A percentile compares a stretch with the other conserved stretches of the same genome.
These are phyloP conservation scores for Plutomurus gul DNA, from an alignment of 1,140 invertebrate species.

Conservation along the genomic window DNA sequence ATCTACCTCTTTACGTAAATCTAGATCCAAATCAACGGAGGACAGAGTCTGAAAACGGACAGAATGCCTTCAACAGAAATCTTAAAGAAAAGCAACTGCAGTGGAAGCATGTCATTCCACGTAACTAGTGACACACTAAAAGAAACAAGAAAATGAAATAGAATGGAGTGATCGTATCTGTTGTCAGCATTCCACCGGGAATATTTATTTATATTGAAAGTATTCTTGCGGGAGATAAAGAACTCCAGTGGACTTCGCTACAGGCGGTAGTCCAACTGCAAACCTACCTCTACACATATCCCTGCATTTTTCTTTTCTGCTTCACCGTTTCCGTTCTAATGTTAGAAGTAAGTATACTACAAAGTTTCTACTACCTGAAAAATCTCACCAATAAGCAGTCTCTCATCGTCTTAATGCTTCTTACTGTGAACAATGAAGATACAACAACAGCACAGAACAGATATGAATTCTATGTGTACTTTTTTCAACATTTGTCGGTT, in stretches of 20 bases:
- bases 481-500: too few relatives aligned
- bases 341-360: too few relatives aligned
- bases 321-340: too few relatives aligned
- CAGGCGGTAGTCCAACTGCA: neutral
- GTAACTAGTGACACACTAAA: neutral
- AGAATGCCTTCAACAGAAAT: neutral
- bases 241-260: constrained; percentile 13
- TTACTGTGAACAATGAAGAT: too few relatives aligned
- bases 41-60: neutral
- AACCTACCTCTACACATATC: neutral
- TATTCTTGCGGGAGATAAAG: constrained; percentile 12
- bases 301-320: neutral
- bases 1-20: too few relatives aligned
- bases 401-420: too few relatives aligned
- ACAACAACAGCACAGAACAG: too few relatives aligned
- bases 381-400: too few relatives aligned
- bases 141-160: constrained; percentile 4
- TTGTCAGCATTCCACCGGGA: constrained; percentile 29
- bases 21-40: neutral
- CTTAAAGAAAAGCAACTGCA: neutral
- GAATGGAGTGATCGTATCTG: constrained; percentile 22
- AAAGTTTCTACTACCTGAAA: too few relatives aligned
- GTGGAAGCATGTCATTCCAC: neutral
- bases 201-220: constrained; percentile 32
- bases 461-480: too few relatives aligned